These are phyloP conservation scores for Macrocentrus cingulum DNA, from an alignment of 1,140 invertebrate genomes.

Conservation along the genomic window DNA sequence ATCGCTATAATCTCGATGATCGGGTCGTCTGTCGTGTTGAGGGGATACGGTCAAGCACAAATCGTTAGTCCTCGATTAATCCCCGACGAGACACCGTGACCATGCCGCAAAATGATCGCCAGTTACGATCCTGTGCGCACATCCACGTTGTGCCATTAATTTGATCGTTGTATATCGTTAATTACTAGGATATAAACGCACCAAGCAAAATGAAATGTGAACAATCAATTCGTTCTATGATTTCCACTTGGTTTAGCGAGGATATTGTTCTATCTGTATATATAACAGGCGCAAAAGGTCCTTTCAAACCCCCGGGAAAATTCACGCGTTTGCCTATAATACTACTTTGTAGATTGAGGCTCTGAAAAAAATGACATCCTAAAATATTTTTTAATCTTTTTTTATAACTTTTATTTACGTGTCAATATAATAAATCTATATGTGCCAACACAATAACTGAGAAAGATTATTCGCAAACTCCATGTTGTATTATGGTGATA, in stretches of 20 bases:
- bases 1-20: conserved; percentile 16
- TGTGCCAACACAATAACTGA: too few species aligned
- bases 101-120: conserved; percentile 22
- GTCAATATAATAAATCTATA: too few species aligned
- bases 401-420: too few species aligned
- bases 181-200: conserved; percentile 29
- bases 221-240: conserved; percentile 21
- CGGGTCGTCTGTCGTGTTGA: background rate
- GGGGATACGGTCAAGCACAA: background rate
- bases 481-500: conserved; percentile 16
- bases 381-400: too few species aligned
- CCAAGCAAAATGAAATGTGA: conserved; percentile 21
- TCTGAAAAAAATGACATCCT: too few species aligned
- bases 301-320: too few species aligned
- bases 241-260: conserved; percentile 2
- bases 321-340: too few species aligned
- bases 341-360: too few species aligned
- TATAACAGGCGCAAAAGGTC: too few species aligned
- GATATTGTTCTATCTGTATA: too few species aligned
- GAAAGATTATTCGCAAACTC: too few species aligned
- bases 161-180: conserved; percentile 29
- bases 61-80: conserved; percentile 21
- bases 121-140: conserved; percentile 21
- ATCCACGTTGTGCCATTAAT: conserved; percentile 28
- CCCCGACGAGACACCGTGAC: conserved; percentile 20